Conservation (phyloP, 35 echinoderm and acorn worm genomes). For the Lytechinus variegatus region DNA sequence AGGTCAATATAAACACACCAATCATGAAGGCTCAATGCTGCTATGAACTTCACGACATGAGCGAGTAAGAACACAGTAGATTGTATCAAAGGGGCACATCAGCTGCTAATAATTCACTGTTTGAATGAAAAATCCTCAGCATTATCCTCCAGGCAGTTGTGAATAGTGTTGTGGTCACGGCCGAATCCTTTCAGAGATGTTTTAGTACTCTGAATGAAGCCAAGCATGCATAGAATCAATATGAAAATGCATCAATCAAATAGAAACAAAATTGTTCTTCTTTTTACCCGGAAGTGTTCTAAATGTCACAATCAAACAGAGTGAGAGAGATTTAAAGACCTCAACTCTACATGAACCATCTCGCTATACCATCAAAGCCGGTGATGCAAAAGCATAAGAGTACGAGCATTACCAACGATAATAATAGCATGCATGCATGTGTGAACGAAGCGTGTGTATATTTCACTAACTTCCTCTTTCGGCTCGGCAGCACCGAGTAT, state of each 20-base stretch:
- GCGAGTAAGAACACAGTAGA: neutral
- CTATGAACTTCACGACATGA: neutral
- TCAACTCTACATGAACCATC: neutral
- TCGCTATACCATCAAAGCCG: neutral
- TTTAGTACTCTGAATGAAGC: neutral
- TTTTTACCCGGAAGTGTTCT: neutral
- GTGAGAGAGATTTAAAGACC: neutral
- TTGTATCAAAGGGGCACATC: neutral
- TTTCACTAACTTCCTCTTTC: conserved; percentile 8
- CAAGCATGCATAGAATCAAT: neutral
- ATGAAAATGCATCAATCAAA: neutral
- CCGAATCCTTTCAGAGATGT: neutral
- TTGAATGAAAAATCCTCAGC: neutral
- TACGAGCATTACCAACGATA: neutral
- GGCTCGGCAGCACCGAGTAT: neutral
- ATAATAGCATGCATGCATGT: neutral
- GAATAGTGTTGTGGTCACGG: neutral
- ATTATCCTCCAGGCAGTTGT: neutral
- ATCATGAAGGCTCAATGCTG: neutral
- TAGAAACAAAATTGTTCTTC: neutral
- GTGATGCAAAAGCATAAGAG: neutral
- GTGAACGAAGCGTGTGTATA: neutral
- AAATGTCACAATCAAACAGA: neutral
- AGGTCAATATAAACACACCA: neutral
- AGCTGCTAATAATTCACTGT: neutral